A percentile compares a stretch with the other conserved stretches of the same genome.
phyloP scores from a whole-genome alignment of 64 coral and sea anemone species.

The Montipora sp. region DNA sequence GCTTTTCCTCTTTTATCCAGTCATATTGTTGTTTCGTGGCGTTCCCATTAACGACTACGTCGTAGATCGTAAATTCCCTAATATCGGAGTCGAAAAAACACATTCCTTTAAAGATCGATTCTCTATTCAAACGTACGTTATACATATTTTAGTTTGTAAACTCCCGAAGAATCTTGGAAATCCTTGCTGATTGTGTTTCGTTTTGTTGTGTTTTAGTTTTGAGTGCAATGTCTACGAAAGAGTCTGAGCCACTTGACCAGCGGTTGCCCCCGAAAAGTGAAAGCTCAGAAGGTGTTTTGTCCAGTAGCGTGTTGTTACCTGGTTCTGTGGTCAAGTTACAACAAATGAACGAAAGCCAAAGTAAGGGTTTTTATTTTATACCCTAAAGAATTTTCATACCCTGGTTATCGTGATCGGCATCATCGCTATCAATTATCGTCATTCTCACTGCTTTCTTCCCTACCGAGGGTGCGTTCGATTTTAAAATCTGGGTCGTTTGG shows the following conservation, averaged over 20 bases:
- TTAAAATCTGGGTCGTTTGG: too few relatives aligned
- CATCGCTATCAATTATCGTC: too few relatives aligned
- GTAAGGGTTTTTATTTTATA: constrained; percentile 3
- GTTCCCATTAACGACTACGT: too few relatives aligned
- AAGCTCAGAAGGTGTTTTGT: not conserved
- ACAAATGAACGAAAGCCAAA: not conserved
- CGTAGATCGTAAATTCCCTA: too few relatives aligned
- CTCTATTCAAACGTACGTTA: too few relatives aligned
- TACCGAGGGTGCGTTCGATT: too few relatives aligned
- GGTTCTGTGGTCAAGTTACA: constrained; percentile 35
- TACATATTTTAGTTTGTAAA: not conserved
- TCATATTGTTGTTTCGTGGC: too few relatives aligned
- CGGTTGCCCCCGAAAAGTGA: not conserved
- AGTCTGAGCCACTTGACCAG: not conserved
- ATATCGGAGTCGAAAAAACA: too few relatives aligned
- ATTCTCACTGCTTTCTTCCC: too few relatives aligned
- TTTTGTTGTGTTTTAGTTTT: not conserved
- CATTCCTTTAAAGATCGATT: too few relatives aligned
- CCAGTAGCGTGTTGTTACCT: constrained; percentile 27
- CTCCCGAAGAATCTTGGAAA: not conserved
- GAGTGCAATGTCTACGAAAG: not conserved
- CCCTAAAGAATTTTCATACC: not conserved
- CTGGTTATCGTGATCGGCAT: too few relatives aligned
- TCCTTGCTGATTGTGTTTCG: not conserved
- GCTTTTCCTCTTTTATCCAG: too few relatives aligned